Evolutionary conservation across 2,797 vertebrate genomes (phyloP).

Genomic region (Argya squamiceps): DNA sequence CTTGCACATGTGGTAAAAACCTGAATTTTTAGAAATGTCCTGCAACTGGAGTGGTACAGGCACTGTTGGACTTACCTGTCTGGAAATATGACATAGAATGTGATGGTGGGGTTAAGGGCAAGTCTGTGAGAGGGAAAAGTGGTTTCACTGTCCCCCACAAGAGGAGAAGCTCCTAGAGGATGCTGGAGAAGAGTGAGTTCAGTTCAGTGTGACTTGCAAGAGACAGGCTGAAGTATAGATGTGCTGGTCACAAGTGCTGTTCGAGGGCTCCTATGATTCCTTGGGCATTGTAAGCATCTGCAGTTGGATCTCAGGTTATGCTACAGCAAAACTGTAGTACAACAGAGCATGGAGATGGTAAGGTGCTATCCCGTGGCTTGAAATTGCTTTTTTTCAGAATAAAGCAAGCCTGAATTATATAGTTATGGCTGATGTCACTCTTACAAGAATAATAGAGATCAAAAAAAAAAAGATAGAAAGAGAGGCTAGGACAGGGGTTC

Average conservation of each 20-base stretch:
- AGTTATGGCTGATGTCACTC: neutral
- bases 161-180: neutral
- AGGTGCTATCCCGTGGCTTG: neutral
- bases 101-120: neutral
- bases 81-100: neutral
- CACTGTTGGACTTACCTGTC: neutral
- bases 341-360: neutral
- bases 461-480: neutral
- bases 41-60: neutral
- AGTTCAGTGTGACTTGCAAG: neutral
- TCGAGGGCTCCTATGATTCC: neutral
- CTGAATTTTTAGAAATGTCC: neutral
- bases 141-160: neutral
- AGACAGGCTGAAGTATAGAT: neutral
- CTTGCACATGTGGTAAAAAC: neutral
- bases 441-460: neutral
- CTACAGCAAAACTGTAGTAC: neutral
- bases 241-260: neutral
- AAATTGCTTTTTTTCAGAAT: neutral
- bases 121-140: neutral
- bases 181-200: neutral
- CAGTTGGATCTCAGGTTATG: neutral
- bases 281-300: neutral
- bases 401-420: neutral
- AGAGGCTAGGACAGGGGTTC: neutral